Evolutionary conservation across 2,888 invertebrate species (phyloP), one percentile per base, ranked within the genome.

Genomic region (Diarsia brunnea): DNA sequence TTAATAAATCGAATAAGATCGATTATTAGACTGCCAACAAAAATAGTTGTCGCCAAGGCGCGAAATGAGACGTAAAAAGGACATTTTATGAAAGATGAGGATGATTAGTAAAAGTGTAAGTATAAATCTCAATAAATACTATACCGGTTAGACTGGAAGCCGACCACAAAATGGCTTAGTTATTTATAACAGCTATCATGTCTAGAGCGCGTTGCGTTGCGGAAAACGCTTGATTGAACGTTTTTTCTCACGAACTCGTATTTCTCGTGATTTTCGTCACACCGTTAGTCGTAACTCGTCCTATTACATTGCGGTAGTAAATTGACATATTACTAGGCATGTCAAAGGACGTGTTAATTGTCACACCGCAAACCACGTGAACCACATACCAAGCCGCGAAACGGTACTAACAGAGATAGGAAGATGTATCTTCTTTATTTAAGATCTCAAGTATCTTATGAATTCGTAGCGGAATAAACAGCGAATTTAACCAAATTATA

Each of bases 361-460:
- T 70, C 78, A 55, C 64, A 78, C 55, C 69, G 14, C 55, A 58
- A 78, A 69, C 78, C 63, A 43, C 31, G 63, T 78, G 27, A 69
- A 63, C 31, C 12, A 63, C 24, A 43, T 53, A 16, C 7, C 3
- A 3, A 38, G 38, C 14, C 38, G 38, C 51, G 24, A 31, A 76
- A 53, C 51, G n/a, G 12, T 38, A 24, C 19, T 38, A n/a, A 14
- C 7, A 3, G 63, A 45, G 45, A 14, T 61, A 31, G 38, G 8
- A 38, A 60, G 47, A 51, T 49, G n/a, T 65, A 24, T 61, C 11
- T 38, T 61, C 11, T 38, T 53, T 27, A 21, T 4, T 66, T 24
- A 31, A 10, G 31, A 27, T 47, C 2, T 45, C 16, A 27, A 45
- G 16, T 19, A 38, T 45, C 24, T 49, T 27, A 38, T 31, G 24